These are phyloP conservation scores for Oncorhynchus kisutch DNA, from an alignment of 2,113 vertebrate genomes.

Conservation along the genomic window DNA sequence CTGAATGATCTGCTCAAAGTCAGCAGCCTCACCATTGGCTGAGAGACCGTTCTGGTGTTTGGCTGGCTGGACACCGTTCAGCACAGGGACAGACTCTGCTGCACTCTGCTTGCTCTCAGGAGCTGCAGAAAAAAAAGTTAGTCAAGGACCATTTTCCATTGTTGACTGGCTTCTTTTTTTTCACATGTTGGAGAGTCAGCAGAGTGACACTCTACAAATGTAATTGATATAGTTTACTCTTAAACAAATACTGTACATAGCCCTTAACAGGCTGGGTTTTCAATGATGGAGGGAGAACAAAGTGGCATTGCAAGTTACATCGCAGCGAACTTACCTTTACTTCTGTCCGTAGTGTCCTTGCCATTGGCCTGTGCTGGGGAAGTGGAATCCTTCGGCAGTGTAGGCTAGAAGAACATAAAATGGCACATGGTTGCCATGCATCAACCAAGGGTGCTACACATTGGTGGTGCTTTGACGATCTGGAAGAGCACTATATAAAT, in stretches of 20 bases:
- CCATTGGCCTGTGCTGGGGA: constrained; percentile 73
- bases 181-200: too few species aligned
- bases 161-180: too few species aligned
- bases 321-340: constrained; percentile 49
- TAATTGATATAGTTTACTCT: too few species aligned
- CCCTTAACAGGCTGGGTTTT: background rate
- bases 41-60: constrained; percentile 89
- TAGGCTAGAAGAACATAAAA: constrained; percentile 16
- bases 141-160: too few species aligned
- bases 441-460: too few species aligned
- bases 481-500: too few species aligned
- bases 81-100: constrained; percentile 51
- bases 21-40: constrained; percentile 68
- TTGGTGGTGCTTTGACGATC: too few species aligned
- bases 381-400: constrained; percentile 75
- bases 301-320: too few species aligned
- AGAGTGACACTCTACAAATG: too few species aligned
- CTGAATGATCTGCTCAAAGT: constrained; percentile 73
- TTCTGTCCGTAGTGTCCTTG: constrained; percentile 66
- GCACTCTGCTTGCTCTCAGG: constrained; percentile 26
- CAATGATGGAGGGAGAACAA: too few species aligned
- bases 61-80: constrained; percentile 82
- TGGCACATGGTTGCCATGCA: background rate
- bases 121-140: constrained; percentile 7
- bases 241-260: too few species aligned